Evolutionary conservation across 2,113 vertebrate genomes (phyloP).

Genomic region (Gallinago undulata): DNA sequence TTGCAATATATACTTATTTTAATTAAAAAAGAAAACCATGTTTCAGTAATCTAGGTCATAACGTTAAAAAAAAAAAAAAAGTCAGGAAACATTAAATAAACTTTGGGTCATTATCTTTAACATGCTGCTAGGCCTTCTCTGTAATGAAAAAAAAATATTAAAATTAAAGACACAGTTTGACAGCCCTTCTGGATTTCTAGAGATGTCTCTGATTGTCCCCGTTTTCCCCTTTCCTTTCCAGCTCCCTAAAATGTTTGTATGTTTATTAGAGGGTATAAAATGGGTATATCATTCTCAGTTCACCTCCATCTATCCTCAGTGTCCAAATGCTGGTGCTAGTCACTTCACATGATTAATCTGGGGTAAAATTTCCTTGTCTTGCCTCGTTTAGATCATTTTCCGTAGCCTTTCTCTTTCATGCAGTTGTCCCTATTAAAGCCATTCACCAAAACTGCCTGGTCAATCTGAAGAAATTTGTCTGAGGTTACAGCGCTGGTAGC

Average conservation of each 20-base stretch:
- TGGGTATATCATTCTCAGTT: neutral
- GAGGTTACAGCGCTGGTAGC: neutral
- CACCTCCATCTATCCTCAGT: neutral
- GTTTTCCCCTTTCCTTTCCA: neutral
- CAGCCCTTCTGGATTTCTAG: neutral
- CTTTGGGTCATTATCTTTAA: neutral
- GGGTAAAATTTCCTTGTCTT: neutral
- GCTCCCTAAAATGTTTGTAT: neutral
- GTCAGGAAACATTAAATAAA: neutral
- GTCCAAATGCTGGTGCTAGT: neutral
- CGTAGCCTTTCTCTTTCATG: neutral
- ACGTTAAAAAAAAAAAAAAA: neutral
- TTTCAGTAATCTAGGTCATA: slow-evolving; percentile 23
- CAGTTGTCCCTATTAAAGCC: neutral
- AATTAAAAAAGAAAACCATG: slow-evolving; percentile 43
- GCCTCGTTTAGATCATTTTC: neutral
- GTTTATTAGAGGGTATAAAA: neutral
- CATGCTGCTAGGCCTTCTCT: neutral
- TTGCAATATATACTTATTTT: slow-evolving; percentile 30
- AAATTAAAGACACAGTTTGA: neutral
- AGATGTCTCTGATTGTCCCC: neutral
- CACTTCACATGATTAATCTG: neutral
- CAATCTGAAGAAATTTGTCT: neutral
- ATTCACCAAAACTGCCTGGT: neutral
- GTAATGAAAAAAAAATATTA: neutral